Percentiles rank a stretch among this genome's conserved stretches.
Evolutionary conservation across 2,888 invertebrate genomes (phyloP).

Genomic region (Neuroscelio doddi): DNA sequence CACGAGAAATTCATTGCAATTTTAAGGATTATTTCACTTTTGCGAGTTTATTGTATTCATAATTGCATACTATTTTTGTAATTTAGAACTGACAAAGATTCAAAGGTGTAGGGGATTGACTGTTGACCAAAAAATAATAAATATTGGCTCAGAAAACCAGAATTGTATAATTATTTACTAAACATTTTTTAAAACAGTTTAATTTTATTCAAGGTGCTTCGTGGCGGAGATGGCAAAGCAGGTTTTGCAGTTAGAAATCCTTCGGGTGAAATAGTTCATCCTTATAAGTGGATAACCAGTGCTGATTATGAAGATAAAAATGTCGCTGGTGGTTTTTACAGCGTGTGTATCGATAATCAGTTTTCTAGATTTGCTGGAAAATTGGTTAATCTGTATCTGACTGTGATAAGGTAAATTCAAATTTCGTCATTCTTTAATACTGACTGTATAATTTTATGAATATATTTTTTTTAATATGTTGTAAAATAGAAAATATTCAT

Average conservation of each 20-base stretch:
- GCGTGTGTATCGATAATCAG: slow-evolving; percentile 94
- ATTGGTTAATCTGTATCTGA: slow-evolving; percentile 90
- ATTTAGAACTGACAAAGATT: too few species aligned
- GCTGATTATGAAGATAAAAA: slow-evolving; percentile 91
- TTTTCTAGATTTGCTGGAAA: slow-evolving; percentile 93
- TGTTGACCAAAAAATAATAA: too few species aligned
- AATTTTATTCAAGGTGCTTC: slow-evolving; percentile 79
- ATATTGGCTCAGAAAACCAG: too few species aligned
- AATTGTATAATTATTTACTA: too few species aligned
- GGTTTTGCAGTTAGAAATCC: slow-evolving; percentile 93
- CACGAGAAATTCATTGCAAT: too few species aligned
- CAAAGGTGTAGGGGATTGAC: too few species aligned
- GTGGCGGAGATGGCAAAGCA: slow-evolving; percentile 95
- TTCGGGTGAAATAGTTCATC: slow-evolving; percentile 86
- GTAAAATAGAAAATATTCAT: too few species aligned
- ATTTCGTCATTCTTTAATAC: neutral
- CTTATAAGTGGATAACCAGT: slow-evolving; percentile 92
- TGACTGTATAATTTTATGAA: slow-evolving; percentile 3
- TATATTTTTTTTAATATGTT: too few species aligned
- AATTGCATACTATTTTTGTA: too few species aligned
- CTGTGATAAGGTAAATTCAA: slow-evolving; percentile 80
- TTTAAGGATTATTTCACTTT: too few species aligned
- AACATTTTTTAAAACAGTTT: too few species aligned
- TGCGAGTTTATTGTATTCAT: too few species aligned
- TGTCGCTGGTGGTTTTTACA: slow-evolving; percentile 88